Conservation (phyloP, 2,113 vertebrate species). For the Calyptomena viridis region DNA sequence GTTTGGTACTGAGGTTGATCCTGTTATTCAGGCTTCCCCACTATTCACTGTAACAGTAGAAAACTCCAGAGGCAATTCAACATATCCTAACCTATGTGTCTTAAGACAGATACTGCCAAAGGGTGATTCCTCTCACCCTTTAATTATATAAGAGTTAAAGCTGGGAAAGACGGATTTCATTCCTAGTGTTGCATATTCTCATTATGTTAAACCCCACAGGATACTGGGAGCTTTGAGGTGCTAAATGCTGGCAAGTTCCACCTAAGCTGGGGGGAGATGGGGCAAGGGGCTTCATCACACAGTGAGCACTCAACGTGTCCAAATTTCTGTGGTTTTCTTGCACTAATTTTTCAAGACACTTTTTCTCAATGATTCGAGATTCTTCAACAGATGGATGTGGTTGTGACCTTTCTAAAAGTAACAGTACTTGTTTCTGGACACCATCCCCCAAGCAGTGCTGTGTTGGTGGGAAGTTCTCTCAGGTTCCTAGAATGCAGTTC, state of each 20-base stretch:
- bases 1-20: background rate
- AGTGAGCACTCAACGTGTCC: fast-evolving
- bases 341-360: background rate
- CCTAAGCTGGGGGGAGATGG: background rate
- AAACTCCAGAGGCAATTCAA: background rate
- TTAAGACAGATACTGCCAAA: background rate
- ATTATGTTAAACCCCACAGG: background rate
- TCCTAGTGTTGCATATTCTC: background rate
- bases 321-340: background rate
- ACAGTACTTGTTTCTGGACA: background rate
- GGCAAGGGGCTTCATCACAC: background rate
- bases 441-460: background rate
- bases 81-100: background rate
- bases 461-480: background rate
- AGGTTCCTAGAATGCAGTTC: background rate
- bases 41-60: background rate
- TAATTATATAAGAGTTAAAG: background rate
- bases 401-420: background rate
- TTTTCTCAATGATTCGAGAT: background rate
- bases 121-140: background rate
- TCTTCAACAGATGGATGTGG: background rate
- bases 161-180: background rate
- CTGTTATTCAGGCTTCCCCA: background rate
- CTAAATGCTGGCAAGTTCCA: background rate
- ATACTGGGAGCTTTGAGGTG: background rate